These are phyloP conservation scores for Ischnura elegans DNA, from an alignment of 2,888 invertebrate species.

Conservation along the genomic window DNA sequence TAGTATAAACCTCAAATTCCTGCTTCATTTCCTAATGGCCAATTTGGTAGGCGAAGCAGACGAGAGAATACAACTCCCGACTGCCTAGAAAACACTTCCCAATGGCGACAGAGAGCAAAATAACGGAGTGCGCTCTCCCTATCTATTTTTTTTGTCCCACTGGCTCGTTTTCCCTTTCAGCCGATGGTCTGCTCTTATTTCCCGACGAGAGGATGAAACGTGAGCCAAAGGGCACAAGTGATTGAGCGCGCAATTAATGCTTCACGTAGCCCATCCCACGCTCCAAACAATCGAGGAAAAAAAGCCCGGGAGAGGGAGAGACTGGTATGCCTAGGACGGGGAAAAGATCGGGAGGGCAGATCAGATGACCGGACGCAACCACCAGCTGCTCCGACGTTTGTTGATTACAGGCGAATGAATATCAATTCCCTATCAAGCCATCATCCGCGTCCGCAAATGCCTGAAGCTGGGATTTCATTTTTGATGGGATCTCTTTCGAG, in stretches of 20 bases:
- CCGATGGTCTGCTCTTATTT: background rate
- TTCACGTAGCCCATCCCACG: background rate
- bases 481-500: background rate
- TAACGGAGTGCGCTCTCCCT: background rate
- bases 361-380: background rate
- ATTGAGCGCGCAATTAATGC: background rate
- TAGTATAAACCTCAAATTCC: no score
- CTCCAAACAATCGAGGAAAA: background rate
- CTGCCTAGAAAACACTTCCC: background rate
- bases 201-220: background rate
- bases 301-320: background rate
- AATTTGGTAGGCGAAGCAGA: no score
- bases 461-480: background rate
- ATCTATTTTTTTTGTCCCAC: background rate
- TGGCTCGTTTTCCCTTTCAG: background rate
- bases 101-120: background rate
- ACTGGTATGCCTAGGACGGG: background rate
- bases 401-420: background rate
- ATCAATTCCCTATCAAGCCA: background rate
- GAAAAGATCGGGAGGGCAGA: background rate
- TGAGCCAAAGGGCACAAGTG: background rate
- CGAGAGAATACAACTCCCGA: background rate
- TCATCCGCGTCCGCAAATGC: background rate
- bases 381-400: background rate
- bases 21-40: no score